Conservation (phyloP, 2,113 vertebrate species). For the Patagioenas fasciata region DNA sequence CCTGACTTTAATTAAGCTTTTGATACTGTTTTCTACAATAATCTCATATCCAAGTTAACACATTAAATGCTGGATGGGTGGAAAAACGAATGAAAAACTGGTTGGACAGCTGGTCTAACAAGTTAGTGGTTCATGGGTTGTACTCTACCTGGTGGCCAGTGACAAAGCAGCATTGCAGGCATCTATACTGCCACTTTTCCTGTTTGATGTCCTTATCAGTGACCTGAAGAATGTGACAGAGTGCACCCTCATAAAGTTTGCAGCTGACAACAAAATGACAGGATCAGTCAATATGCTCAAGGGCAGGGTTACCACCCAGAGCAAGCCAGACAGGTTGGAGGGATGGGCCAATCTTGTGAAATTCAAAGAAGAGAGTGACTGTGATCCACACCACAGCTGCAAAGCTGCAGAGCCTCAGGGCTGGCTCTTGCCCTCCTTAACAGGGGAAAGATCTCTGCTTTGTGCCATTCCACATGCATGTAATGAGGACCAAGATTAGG, state of each 20-base stretch:
- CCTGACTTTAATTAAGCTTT: background rate
- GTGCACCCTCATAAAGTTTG: background rate
- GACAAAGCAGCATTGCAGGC: background rate
- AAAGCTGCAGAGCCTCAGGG: background rate
- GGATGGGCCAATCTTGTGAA: background rate
- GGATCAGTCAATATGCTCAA: background rate
- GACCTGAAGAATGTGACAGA: background rate
- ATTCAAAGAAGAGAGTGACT: background rate
- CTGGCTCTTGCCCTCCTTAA: accelerated
- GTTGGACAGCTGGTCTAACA: background rate
- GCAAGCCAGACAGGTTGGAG: background rate
- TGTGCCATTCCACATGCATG: background rate
- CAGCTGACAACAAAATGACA: background rate
- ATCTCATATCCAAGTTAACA: background rate
- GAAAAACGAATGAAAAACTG: background rate
- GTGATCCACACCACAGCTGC: background rate
- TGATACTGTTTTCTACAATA: background rate
- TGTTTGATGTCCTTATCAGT: background rate
- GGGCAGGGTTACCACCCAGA: background rate
- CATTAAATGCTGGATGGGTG: background rate
- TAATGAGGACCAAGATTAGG: background rate
- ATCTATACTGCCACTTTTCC: background rate
- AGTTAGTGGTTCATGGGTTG: background rate
- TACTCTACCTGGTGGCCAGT: background rate
- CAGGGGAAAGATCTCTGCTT: background rate